Conservation (phyloP, 2,113 vertebrate species). For the Phaetusa simplex region DNA sequence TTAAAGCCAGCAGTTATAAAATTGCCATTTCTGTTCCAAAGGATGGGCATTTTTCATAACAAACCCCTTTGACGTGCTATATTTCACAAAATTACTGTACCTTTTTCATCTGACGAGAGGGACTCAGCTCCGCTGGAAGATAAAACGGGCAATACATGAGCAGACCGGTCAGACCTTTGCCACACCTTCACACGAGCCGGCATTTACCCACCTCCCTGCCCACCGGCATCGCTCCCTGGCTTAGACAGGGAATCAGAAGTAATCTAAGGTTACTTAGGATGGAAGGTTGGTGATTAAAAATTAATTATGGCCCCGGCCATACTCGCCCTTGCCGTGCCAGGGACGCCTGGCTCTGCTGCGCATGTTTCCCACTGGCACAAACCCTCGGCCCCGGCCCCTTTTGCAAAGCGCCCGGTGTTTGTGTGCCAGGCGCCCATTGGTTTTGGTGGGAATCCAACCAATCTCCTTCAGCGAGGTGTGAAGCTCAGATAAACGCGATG, state of each 20-base stretch:
- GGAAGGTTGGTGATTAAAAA: neutral
- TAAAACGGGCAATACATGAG: neutral
- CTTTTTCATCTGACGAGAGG: slow-evolving; percentile 54
- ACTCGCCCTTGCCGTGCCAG: neutral
- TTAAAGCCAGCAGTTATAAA: neutral
- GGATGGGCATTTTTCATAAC: neutral
- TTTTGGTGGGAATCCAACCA: neutral
- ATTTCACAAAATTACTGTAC: neutral
- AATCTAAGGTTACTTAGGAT: too few species aligned
- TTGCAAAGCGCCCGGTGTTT: fast-evolving
- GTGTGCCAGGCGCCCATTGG: neutral
- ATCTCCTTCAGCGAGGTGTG: neutral
- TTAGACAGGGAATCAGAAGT: fast-evolving
- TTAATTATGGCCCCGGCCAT: fast-evolving
- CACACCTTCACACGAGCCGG: fast-evolving
- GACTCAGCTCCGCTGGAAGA: slow-evolving; percentile 43
- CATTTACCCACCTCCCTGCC: neutral
- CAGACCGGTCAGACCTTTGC: neutral
- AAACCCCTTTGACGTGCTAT: neutral
- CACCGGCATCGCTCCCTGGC: neutral
- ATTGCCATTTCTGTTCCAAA: neutral
- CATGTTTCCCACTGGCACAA: fast-evolving
- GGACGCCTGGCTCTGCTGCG: neutral
- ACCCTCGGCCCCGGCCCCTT: neutral
- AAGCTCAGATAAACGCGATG: neutral